Base-by-base conservation (phyloP, 1,140 invertebrate genomes). In the Oscheius sp. region DNA sequence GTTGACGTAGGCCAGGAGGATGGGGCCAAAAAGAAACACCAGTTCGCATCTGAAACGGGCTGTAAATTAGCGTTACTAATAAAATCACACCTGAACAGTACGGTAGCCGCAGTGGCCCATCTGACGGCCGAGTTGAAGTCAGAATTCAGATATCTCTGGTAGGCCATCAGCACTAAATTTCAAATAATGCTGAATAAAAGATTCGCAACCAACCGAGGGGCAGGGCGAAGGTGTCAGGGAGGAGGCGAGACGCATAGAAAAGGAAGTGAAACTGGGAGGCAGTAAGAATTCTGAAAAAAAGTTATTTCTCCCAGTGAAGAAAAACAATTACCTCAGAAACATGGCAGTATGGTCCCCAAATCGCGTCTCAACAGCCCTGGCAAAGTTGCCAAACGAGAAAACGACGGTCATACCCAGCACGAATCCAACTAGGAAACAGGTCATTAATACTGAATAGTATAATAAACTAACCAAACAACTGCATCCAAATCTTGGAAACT, bases 221-320 rank as follows among this genome's bases (percentile, higher is more conserved):
- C 77, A 99, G 85, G 35, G 92, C 94, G 88, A 99, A 92, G 45
- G 92, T 94, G 87, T 99, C 99, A 75, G 97, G 96, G 75, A 99
- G 88, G 26, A 95, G 90, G 65, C 97, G 88, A 74, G 92, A 93
- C 80, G 93, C 88, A 85, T 99, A 99, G 84, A 94, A 99, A 88
- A 97, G 91, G 81, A 97, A 95, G 87, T 99, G 96, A 86, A 96
- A 99, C 83, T 99, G 96, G 10, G 93, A 91, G 28, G 91, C 88
- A 31, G 91, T 94, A 49, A 98, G 89, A 3, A 91, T 81, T 36
- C 92, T 88, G 77, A 20, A 62, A 32, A 68, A 0, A 29, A 28
- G 1, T 1, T n/a, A 59, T 13, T 55, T 63, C 26, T n/a, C 10
- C 61, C 10, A 26, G 1, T n/a, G 58, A 66, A 63, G 61, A 18